Evolutionary conservation across 2,797 vertebrate genomes (phyloP).

Genomic region (Cephalopachus bancanus): DNA sequence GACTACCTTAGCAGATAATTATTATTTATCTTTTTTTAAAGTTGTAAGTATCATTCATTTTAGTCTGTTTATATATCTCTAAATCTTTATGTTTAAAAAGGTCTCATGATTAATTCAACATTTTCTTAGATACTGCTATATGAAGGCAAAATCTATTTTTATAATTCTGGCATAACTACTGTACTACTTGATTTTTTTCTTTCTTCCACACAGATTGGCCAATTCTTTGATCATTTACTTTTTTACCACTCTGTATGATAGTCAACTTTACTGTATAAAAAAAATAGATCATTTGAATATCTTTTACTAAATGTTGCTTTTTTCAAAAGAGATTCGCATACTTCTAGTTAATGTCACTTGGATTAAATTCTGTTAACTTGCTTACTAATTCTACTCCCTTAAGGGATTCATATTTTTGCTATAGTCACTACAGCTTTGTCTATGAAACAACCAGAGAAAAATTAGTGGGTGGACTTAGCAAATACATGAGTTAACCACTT

Average conservation of each 20-base stretch:
- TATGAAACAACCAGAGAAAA: background rate
- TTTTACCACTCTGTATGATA: background rate
- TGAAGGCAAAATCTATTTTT: background rate
- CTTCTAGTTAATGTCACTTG: background rate
- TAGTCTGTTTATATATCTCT: background rate
- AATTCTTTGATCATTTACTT: slow-evolving; percentile 25
- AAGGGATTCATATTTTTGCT: background rate
- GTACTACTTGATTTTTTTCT: background rate
- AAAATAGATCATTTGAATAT: background rate
- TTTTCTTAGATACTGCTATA: background rate
- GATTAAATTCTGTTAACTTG: background rate
- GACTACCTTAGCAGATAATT: background rate
- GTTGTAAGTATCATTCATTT: background rate
- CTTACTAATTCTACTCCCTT: background rate
- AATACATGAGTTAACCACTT: background rate
- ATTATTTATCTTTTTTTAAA: slow-evolving; percentile 21
- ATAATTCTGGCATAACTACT: background rate
- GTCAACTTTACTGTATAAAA: background rate
- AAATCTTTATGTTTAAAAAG: background rate
- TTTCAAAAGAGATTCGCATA: background rate
- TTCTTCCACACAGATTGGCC: background rate
- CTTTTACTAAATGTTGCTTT: background rate
- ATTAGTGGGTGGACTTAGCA: background rate
- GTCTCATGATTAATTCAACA: background rate
- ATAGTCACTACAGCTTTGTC: background rate